Evolutionary conservation across 2,888 invertebrate genomes (phyloP), one percentile per base, ranked within the genome.

Genomic region (Eurytoma californica): DNA sequence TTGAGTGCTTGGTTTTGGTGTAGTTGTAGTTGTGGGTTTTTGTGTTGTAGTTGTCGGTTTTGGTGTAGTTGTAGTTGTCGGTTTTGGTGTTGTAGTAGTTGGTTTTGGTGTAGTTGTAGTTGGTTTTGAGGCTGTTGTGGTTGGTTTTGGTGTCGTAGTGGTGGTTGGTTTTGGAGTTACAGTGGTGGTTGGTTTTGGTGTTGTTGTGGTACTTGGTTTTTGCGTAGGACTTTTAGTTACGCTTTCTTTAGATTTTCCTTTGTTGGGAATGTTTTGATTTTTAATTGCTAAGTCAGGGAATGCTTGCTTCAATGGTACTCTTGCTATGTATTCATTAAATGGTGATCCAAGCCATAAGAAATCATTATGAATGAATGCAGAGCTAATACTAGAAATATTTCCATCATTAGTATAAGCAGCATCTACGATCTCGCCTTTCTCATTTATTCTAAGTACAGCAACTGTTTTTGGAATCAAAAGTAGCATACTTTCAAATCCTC

Each of bases 371-470:
- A 95, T 92, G 80, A 94, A 91, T 3, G 94, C 94, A 85, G 96
- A 95, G 83, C 94, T 94, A 24, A 95, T 91, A 13, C 88, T 87
- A 0, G 82, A 74, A 1, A 94, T 85, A 28, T 92, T 91, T 55
- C 91, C 91, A 85, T 95, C 93, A 0, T 92, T 92, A 61, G 93
- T 93, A 85, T 94, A 94, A 82, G 95, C 92, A 5, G 93, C 92
- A 39, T 94, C 94, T 5, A 95, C 87, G 81, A 96, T 92, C 80
- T 94, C 93, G 24, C 96, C 97, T 84, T 92, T 92, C 92, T 93
- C 93, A 86, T 95, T 94, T 0, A 96, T 84, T 86, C 94, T 94
- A 0, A 92, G 65, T 0, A 87, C 83, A 1, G 88, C 83, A 0
- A 91, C 3, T 28, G 91, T 91, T 13, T 77, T 66, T 4, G 83